Percentiles rank a stretch among this genome's conserved stretches.
Evolutionary conservation across 2,113 vertebrate genomes (phyloP).

Genomic region (Melanocharis versteri): DNA sequence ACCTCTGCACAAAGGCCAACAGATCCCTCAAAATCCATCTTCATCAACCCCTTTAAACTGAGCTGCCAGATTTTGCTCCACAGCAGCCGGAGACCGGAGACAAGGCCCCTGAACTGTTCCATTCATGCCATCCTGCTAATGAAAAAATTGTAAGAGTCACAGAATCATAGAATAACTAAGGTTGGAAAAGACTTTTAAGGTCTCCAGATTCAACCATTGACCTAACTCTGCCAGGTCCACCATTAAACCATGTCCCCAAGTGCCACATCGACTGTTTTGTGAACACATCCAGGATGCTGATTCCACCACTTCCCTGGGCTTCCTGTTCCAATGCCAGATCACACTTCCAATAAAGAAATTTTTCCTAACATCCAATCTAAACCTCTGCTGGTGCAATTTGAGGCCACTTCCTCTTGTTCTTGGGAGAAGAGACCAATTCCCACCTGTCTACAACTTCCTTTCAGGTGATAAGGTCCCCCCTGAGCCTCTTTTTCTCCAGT

Average conservation of each 20-base stretch:
- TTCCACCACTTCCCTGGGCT: background rate
- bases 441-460: background rate
- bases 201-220: background rate
- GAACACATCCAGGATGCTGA: background rate
- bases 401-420: background rate
- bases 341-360: background rate
- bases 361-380: background rate
- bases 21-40: background rate
- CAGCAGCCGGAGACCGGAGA: background rate
- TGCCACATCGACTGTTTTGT: background rate
- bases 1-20: background rate
- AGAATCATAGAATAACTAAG: background rate
- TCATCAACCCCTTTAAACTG: background rate
- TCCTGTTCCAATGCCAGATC: background rate
- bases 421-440: background rate
- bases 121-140: background rate
- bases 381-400: background rate
- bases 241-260: background rate
- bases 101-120: accelerated
- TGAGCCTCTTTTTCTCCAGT: background rate
- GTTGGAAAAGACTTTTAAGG: background rate
- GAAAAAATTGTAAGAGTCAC: background rate
- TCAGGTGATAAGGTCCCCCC: background rate
- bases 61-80: background rate
- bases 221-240: background rate